Evolutionary conservation across 1,140 invertebrate genomes (phyloP).

Genomic region (Heliconius melpomene): DNA sequence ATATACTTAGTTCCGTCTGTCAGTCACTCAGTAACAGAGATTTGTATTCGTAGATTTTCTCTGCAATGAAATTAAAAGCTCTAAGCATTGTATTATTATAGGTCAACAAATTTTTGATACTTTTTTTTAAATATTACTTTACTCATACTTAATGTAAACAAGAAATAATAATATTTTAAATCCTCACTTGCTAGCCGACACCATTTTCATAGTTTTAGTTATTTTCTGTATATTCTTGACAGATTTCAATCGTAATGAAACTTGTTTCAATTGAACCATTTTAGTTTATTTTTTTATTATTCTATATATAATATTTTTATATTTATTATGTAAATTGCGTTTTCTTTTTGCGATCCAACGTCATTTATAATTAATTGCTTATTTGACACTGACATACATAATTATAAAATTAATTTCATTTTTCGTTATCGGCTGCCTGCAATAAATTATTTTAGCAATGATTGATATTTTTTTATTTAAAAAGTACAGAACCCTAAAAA

Average conservation of each 20-base stretch:
- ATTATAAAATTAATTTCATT: not conserved
- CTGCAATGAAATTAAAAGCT: too few species aligned
- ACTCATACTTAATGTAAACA: too few species aligned
- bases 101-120: too few species aligned
- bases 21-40: too few species aligned
- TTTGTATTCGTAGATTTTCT: too few species aligned
- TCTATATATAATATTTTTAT: not conserved
- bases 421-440: not conserved
- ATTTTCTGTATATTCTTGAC: conserved; percentile 99
- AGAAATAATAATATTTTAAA: not conserved
- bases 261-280: conserved; percentile 98
- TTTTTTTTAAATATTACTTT: too few species aligned
- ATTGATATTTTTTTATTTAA: not conserved
- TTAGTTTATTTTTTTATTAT: not conserved
- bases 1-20: too few species aligned
- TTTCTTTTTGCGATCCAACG: not conserved
- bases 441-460: not conserved
- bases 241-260: conserved; percentile 97
- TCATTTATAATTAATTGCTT: not conserved
- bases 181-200: conserved; percentile 91
- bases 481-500: too few species aligned
- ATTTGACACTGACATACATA: not conserved
- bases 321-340: not conserved
- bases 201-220: conserved; percentile 99
- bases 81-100: too few species aligned